Base-by-base conservation (phyloP, 2,797 vertebrate species). In the Vireo griseus region DNA sequence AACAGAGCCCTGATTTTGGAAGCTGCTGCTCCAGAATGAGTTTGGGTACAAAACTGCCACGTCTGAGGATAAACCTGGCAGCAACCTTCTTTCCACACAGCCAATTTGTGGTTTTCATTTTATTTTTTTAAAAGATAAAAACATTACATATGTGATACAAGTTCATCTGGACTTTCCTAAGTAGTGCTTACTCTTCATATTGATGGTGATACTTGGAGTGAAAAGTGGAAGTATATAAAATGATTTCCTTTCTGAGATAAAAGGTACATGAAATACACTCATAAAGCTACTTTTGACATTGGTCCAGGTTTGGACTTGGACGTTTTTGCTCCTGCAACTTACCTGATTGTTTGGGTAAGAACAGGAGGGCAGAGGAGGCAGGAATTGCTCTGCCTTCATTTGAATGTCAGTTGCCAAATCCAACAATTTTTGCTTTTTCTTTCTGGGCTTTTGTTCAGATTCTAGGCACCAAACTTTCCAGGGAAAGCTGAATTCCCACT, bases 401-500 rank as follows among this genome's bases (percentile, higher is more conserved):
- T 61, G 37, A 84, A 31, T 14, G 18, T 45, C 76, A 63, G 14
- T 33, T 72, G 57, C 29, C 33, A 81, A 78, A 78, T 15, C 45
- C 50, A 86, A 21, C 21, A 50, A 51, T n/a, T 61, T 40, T 11
- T 61, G 10, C 8, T 83, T 88, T n/a, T 86, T 40, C 51, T 73
- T 92, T 78, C 69, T 80, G 78, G 73, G 71, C 83, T 35, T 63
- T 42, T 39, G 62, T 28, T 94, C 77, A 91, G 52, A 74, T 94
- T 63, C 52, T 95, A 78, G 83, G 75, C 67, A 91, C 50, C 78
- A 87, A 68, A 92, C 61, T 76, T 92, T 59, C 87, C 80, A 21
- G 40, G 82, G 76, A 94, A 97, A 75, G 74, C 77, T 37, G 73
- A 66, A n/a, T 54, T 95, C 78, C 80, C 88, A 81, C 74, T n/a